Percentiles rank a stretch among this genome's conserved stretches.
These are phyloP conservation scores for Myotis myotis DNA, from an alignment of 2,797 vertebrate genomes.

Conservation along the genomic window DNA sequence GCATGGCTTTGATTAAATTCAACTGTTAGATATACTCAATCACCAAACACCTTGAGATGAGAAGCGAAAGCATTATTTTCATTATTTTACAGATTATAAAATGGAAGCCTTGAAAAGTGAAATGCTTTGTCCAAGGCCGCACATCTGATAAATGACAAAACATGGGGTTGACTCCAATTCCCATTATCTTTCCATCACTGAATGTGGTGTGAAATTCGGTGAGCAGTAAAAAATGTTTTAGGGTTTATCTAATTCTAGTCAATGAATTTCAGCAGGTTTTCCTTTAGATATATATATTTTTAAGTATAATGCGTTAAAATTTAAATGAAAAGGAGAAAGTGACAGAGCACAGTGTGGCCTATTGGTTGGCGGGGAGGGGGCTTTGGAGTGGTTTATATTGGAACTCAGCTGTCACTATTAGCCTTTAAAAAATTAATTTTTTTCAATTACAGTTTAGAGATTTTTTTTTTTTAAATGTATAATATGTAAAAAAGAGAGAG, in stretches of 20 bases:
- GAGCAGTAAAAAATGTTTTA: neutral
- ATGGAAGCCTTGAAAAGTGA: neutral
- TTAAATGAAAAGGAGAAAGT: neutral
- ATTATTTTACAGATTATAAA: conserved; percentile 21
- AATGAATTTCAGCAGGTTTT: neutral
- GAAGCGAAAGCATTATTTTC: neutral
- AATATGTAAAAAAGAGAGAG: neutral
- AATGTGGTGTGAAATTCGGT: neutral
- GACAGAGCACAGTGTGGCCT: neutral
- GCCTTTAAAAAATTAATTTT: neutral
- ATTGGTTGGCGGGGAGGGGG: neutral
- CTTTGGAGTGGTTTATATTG: neutral
- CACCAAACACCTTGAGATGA: neutral
- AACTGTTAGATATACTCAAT: neutral
- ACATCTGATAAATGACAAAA: neutral
- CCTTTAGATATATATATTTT: neutral
- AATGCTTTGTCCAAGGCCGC: neutral
- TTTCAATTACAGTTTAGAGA: neutral
- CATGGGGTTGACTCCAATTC: neutral
- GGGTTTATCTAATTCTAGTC: neutral
- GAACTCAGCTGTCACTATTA: neutral
- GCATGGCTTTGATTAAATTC: neutral
- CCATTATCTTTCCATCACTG: neutral
- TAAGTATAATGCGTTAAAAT: neutral
- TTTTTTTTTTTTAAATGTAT: neutral